Evolutionary conservation across 2,888 invertebrate species (phyloP), one percentile per base, ranked within the genome.

Genomic region (Drosophila diplacantha): DNA sequence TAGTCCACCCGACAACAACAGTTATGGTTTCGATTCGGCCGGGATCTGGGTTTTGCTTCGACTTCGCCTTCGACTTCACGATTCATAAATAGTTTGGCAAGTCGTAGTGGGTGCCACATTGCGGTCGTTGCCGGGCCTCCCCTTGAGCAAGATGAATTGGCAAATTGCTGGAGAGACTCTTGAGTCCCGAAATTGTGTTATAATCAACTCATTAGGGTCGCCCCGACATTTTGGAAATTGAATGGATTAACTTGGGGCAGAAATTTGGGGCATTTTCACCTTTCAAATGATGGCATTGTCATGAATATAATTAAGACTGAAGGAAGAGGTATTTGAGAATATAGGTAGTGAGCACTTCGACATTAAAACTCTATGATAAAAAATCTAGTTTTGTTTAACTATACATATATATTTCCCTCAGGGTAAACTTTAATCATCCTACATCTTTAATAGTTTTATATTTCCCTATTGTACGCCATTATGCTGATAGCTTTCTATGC

Each of bases 121-220:
- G 75, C 46, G 81, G 75, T 74, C 54, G 64, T 74, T 29, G 18
- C 18, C 60, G 59, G 59, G 31, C 62, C 59, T 53, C 50, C 65
- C 73, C 68, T 81, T 66, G 65, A 73, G 64, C 71, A 51, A 71
- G 72, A 76, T 80, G 80, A 76, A 79, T 82, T 71, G 82, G 54
- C 57, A 73, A 80, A 76, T 79, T 65, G 62, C 57, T 67, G n/a
- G 52, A 58, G 76, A 66, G 69, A 53, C 53, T 56, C 53, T 67
- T 60, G 61, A 69, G 71, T 52, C 56, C 46, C 50, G 44, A 41
- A 65, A 61, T 71, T 58, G 77, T 51, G 63, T 37, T 62, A 51
- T 52, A 62, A 62, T 63, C 52, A 63, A 62, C 37, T 62, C 61
- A 62, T 62, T 62, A 44, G 18, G 61, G 43, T 5, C 9, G 29